Evolutionary conservation across 1,140 invertebrate species (phyloP).

Genomic region (Papilio xuthus): DNA sequence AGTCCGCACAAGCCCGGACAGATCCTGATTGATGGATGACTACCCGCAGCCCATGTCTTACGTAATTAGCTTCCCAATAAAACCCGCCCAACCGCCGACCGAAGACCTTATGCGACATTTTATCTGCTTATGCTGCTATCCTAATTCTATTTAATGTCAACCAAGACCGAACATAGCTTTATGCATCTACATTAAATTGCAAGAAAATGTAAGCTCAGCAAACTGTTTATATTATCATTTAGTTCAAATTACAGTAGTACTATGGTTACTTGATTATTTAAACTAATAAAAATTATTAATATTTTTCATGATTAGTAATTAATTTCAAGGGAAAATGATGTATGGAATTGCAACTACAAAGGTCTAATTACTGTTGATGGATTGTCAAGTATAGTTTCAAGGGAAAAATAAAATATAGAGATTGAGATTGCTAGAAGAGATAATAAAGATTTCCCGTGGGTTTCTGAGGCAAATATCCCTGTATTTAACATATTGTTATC

Average conservation of each 20-base stretch:
- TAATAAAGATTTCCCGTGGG: background rate
- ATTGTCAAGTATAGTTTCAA: background rate
- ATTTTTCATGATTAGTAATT: background rate
- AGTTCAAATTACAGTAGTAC: background rate
- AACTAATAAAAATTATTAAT: background rate
- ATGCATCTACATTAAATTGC: background rate
- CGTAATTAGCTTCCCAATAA: constrained; percentile 69
- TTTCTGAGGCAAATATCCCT: too few species aligned
- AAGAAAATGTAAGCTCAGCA: background rate
- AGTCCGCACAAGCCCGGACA: constrained; percentile 62
- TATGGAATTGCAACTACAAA: background rate
- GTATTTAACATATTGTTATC: too few species aligned
- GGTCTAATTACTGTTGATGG: background rate
- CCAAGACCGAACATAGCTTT: background rate
- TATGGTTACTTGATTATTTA: background rate
- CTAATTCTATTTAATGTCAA: constrained; percentile 38
- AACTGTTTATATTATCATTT: background rate
- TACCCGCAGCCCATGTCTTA: constrained; percentile 55
- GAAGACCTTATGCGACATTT: constrained; percentile 19
- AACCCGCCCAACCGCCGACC: constrained; percentile 43
- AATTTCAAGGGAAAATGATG: background rate
- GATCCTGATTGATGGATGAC: constrained; percentile 76
- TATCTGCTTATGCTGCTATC: constrained; percentile 11
- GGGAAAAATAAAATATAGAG: background rate
- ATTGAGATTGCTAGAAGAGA: background rate